Evolutionary conservation across 2,888 invertebrate genomes (phyloP).

Genomic region (Mythimna lalbum): DNA sequence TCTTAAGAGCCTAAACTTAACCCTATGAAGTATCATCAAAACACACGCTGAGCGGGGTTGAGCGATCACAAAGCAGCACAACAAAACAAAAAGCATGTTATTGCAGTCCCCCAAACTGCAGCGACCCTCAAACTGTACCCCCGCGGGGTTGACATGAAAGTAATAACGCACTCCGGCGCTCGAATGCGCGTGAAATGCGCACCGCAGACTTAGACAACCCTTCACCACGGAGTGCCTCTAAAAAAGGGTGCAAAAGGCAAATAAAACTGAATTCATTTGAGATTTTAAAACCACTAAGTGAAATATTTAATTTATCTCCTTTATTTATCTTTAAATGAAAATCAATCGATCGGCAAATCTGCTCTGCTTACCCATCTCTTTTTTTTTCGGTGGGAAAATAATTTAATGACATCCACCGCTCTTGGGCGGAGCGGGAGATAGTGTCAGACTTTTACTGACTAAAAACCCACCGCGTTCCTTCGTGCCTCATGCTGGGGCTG

Average conservation of each 20-base stretch:
- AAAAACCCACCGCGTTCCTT: too few species aligned
- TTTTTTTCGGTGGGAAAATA: too few species aligned
- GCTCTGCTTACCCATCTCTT: neutral
- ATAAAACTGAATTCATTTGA: constrained; percentile 2
- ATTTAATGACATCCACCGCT: too few species aligned
- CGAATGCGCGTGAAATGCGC: constrained; percentile 71
- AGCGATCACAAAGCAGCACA: constrained; percentile 54
- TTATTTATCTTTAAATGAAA: too few species aligned
- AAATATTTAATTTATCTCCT: neutral
- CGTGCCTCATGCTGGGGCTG: too few species aligned
- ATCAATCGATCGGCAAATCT: too few species aligned
- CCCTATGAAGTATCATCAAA: constrained; percentile 34
- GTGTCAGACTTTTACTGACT: too few species aligned
- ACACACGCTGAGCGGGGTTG: constrained; percentile 30
- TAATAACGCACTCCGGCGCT: constrained; percentile 68
- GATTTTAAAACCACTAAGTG: neutral
- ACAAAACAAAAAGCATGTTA: constrained; percentile 54
- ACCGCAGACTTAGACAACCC: constrained; percentile 53
- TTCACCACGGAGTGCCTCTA: neutral
- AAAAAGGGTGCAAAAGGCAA: neutral
- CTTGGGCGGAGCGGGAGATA: too few species aligned
- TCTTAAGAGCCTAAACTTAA: constrained; percentile 5
- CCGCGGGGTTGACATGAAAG: constrained; percentile 68
- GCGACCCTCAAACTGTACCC: constrained; percentile 25
- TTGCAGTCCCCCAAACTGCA: constrained; percentile 51